Conservation (phyloP, 2,113 vertebrate genomes). For the Neofelis nebulosa region DNA sequence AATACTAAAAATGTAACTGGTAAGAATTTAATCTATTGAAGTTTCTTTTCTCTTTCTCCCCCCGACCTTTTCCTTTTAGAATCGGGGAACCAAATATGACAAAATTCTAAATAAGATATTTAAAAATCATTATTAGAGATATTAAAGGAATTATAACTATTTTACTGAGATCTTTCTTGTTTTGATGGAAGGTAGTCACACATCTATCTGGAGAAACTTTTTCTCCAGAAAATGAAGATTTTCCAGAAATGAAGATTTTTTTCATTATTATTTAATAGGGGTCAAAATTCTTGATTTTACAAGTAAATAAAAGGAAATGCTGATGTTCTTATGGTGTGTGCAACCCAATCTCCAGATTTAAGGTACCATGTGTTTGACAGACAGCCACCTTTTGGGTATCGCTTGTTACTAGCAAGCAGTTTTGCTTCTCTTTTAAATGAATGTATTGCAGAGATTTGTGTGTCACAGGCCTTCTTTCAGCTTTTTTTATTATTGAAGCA, state of each 20-base stretch:
- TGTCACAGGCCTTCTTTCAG: constrained; percentile 69
- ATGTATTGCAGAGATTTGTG: constrained; percentile 66
- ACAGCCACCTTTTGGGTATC: constrained; percentile 44
- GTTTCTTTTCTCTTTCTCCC: neutral
- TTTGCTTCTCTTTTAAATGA: constrained; percentile 71
- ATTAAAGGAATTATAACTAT: neutral
- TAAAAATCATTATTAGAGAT: neutral
- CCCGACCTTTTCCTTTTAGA: too few species aligned
- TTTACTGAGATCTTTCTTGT: constrained; percentile 23
- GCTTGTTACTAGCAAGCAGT: constrained; percentile 57
- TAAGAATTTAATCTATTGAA: neutral
- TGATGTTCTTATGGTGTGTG: neutral
- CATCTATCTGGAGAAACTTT: neutral
- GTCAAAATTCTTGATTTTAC: constrained; percentile 20
- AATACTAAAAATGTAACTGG: neutral
- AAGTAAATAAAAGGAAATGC: constrained; percentile 23
- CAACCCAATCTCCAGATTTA: neutral
- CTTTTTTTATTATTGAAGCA: constrained; percentile 81
- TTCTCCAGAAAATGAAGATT: too few species aligned
- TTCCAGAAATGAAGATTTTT: neutral
- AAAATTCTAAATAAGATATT: constrained; percentile 30
- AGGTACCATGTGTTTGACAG: constrained; percentile 6
- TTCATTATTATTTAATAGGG: neutral
- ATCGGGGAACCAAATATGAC: neutral
- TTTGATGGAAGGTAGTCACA: neutral